Evolutionary conservation across 2,113 vertebrate species (phyloP), one percentile per base, ranked within the genome.

Genomic region (Mystacornis crossleyi): DNA sequence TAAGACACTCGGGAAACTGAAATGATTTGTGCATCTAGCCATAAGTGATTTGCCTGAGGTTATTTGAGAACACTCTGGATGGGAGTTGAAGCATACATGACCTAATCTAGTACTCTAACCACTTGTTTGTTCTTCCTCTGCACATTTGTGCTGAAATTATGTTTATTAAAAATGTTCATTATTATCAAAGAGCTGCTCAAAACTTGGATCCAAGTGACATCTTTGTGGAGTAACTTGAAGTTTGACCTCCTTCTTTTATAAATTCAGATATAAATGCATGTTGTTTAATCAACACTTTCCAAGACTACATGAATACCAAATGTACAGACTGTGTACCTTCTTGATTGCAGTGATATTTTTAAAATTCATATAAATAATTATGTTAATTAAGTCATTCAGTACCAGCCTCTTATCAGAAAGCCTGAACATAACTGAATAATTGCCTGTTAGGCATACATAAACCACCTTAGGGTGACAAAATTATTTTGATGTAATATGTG

Each of bases 291-390:
- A 98, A 97, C 81, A 73, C 75, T 95, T 96, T 93, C 91, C 92
- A 96, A 82, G 95, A 93, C 95, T 96, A 84, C 45, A 91, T 97
- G 97, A 97, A 97, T 95, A 96, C 38, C 62, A 95, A 93, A 89
- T 91, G 86, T 96, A 96, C 94, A 98, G 83, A 78, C 81, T 92
- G 80, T 74, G n/a, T 77, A 95, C 86, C 80, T 94, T 96, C 91
- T 97, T 98, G 97, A 98, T 96, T 98, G 90, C 97, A 45, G 62
- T 97, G 96, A 78, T 98, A 97, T 98, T 98, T 98, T 97, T 90
- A 97, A 98, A 94, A 92, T 95, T 96, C 42, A 69, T 96, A 97
- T 94, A 90, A 97, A 97, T 97, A 97, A 98, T 98, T 98, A 98
- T 93, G 95, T 95, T 98, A 97, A 98, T 98, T 97, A 97, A 98